Evolutionary conservation across 2,888 invertebrate genomes (phyloP).

Genomic region (Cremastinae sp.): DNA sequence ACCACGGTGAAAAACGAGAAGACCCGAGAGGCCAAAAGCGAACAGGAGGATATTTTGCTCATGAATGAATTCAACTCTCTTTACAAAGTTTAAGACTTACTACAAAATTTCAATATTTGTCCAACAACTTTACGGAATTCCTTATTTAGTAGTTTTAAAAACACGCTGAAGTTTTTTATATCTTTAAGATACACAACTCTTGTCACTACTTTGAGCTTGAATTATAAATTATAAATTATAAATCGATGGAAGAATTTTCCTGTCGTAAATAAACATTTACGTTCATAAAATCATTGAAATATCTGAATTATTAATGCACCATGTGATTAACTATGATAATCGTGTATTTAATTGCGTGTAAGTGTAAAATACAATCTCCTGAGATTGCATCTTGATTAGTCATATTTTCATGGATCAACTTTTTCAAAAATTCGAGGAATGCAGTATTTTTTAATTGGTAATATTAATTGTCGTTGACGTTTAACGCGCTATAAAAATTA

Average conservation of each 20-base stretch:
- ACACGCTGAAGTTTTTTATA: no score
- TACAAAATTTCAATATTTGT: background rate
- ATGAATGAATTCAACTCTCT: conserved; percentile 42
- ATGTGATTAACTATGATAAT: conserved; percentile 30
- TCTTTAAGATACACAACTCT: no score
- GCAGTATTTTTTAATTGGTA: no score
- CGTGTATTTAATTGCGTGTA: conserved; percentile 17
- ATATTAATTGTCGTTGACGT: no score
- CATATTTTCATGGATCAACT: no score
- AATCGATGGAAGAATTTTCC: conserved; percentile 20
- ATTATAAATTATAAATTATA: no score
- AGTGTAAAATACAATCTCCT: conserved; percentile 35
- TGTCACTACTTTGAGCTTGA: no score
- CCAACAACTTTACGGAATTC: background rate
- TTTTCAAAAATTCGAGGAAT: no score
- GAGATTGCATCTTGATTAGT: conserved; percentile 27
- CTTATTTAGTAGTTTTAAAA: background rate
- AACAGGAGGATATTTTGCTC: conserved; percentile 23
- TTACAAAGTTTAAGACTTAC: conserved; percentile 15
- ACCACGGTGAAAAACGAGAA: conserved; percentile 8
- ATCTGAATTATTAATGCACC: conserved; percentile 18
- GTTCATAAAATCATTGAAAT: conserved; percentile 34
- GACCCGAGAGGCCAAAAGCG: conserved; percentile 8
- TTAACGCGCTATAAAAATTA: no score
- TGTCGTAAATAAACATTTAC: conserved; percentile 29